Percentiles rank a stretch among this genome's conserved stretches.
These are phyloP conservation scores for Drosophila nr. perissopoda DNA, from an alignment of 2,888 invertebrate species.

Conservation along the genomic window DNA sequence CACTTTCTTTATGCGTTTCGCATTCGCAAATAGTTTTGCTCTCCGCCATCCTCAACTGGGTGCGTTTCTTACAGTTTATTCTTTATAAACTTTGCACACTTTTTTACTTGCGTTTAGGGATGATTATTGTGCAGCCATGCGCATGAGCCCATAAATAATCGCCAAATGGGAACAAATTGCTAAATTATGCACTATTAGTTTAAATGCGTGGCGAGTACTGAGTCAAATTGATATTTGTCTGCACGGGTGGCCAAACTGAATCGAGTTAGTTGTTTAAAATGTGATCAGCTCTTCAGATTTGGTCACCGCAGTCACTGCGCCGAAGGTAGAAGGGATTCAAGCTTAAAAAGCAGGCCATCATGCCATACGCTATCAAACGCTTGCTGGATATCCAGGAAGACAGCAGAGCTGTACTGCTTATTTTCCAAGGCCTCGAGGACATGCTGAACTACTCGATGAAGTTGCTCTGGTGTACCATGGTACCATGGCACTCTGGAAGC, in stretches of 20 bases:
- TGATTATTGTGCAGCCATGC: slow-evolving; percentile 43
- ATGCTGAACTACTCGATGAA: too few species aligned
- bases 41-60: slow-evolving; percentile 2
- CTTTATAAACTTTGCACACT: slow-evolving; percentile 32
- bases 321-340: too few species aligned
- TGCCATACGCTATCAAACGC: too few species aligned
- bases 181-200: background rate
- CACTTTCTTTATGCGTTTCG: slow-evolving; percentile 40
- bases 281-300: background rate
- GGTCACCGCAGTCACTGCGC: too few species aligned
- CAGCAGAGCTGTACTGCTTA: too few species aligned
- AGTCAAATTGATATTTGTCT: slow-evolving; percentile 9
- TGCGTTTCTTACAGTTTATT: background rate
- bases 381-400: too few species aligned
- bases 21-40: slow-evolving; percentile 49
- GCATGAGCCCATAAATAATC: slow-evolving; percentile 16
- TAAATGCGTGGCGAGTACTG: background rate
- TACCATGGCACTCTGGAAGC: too few species aligned
- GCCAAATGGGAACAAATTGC: background rate
- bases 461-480: too few species aligned
- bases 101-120: slow-evolving; percentile 31
- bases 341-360: too few species aligned
- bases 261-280: background rate
- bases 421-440: too few species aligned
- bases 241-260: background rate